A percentile compares a stretch with the other conserved stretches of the same genome.
Conservation (phyloP, 2,888 invertebrate species). For the Tuta absoluta region DNA sequence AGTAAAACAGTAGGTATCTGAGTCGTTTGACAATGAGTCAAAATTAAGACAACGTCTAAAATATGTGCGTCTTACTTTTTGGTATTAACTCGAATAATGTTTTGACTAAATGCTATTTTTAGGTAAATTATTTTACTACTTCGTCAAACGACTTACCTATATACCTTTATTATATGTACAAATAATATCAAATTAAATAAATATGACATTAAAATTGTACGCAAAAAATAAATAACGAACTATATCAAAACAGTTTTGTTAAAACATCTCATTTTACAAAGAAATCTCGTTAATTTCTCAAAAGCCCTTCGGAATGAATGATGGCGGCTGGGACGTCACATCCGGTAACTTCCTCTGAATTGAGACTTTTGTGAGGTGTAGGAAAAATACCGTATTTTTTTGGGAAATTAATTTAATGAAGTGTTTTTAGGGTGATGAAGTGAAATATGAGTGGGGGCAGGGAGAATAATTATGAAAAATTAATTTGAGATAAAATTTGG, state of each 20-base stretch:
- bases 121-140: too few relatives aligned
- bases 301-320: constrained; percentile 53
- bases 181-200: too few relatives aligned
- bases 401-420: not conserved
- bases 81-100: too few relatives aligned
- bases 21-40: too few relatives aligned
- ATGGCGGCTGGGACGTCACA: constrained; percentile 43
- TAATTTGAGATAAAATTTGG: too few relatives aligned
- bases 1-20: too few relatives aligned
- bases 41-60: too few relatives aligned
- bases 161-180: too few relatives aligned
- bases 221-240: not conserved
- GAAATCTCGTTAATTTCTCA: constrained; percentile 48
- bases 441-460: not conserved
- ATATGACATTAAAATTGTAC: too few relatives aligned
- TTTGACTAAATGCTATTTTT: too few relatives aligned
- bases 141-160: too few relatives aligned
- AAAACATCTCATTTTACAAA: constrained; percentile 10
- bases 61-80: too few relatives aligned
- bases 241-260: not conserved
- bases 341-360: constrained; percentile 44
- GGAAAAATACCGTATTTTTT: not conserved
- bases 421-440: not conserved
- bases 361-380: constrained; percentile 26
- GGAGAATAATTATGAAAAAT: not conserved